Evolutionary conservation across 2,888 invertebrate genomes (phyloP), one percentile per base, ranked within the genome.

Genomic region (Acanthacorydalis orientalis): DNA sequence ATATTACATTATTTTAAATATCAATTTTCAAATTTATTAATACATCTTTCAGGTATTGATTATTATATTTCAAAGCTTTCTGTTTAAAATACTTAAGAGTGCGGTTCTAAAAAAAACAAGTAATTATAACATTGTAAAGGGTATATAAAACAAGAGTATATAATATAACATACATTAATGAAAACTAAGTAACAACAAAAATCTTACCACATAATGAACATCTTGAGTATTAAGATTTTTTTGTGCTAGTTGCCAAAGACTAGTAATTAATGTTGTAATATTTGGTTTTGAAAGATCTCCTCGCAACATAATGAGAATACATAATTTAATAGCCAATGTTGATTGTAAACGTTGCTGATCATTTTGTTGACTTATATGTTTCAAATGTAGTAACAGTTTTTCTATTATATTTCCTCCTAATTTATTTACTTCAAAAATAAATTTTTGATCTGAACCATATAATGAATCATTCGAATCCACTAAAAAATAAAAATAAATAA

Each of bases 391-490:
- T 6, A 90, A 63, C 50, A 91, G 69, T 64, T 89, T 83, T 54
- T 85, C 83, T 35, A 91, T 70, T 47, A 92, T 70, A 53, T 83
- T 77, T 0, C 78, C 75, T 52, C 83, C 80, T 60, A 88, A 78
- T 59, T 76, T 78, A 57, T 87, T 80, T 1, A 93, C 72, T 64
- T 88, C 87, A 2, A 70, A 68, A 44, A 92, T 68, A 62, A 90
- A 95, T 64, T 90, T 88, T 11, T 79, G 75, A 67, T 93, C 92
- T 10, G 82, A 79, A 7, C 93, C 93, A 61, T 95, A 96, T 38
- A 96, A 68, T 49, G 82, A 75, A 64, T 96, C 93, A 62, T 96
- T 96, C 3, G 93, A 91, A 59, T 93, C 83, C 51, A 95, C 90
- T 80, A 55, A 57, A 69, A 68, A 56, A 54, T 51, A 52, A 15